Percentiles rank a stretch among this genome's conserved stretches.
phyloP scores from a whole-genome alignment of 2,113 vertebrate species.

The Sterrhoptilus dennistouni region DNA sequence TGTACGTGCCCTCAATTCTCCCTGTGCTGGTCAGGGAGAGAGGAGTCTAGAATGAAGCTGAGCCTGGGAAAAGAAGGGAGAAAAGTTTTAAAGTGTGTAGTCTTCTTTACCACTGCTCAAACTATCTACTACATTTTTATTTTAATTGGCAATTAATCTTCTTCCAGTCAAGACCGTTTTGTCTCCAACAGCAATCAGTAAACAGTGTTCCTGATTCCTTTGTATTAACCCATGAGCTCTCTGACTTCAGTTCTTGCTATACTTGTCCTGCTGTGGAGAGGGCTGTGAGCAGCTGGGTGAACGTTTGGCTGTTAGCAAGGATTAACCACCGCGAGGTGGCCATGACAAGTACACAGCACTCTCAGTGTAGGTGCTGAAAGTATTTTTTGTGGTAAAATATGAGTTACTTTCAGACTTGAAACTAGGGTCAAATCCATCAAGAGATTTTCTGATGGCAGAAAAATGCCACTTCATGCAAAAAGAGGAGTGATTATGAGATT shows the following conservation, averaged over 20 bases:
- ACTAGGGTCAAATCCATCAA: neutral
- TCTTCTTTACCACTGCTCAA: neutral
- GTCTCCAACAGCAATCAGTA: neutral
- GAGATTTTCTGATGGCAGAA: neutral
- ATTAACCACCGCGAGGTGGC: neutral
- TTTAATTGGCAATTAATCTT: neutral
- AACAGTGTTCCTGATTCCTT: neutral
- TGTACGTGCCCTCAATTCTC: rapidly evolving
- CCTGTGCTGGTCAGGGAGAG: neutral
- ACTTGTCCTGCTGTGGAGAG: neutral
- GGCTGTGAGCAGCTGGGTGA: neutral
- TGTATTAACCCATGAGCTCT: neutral
- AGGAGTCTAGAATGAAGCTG: neutral
- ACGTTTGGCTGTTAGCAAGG: neutral
- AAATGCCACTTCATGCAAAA: neutral
- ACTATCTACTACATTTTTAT: neutral
- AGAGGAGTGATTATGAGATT: neutral
- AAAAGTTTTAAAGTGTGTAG: neutral
- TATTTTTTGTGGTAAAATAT: neutral
- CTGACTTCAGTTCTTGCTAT: neutral
- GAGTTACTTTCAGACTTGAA: neutral
- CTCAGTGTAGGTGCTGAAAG: neutral
- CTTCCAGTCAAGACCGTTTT: neutral
- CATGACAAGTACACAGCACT: neutral
- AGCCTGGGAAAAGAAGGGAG: neutral